These are phyloP conservation scores for Himalopsyche kuldschensis DNA, from an alignment of 2,888 invertebrate genomes.

Conservation along the genomic window DNA sequence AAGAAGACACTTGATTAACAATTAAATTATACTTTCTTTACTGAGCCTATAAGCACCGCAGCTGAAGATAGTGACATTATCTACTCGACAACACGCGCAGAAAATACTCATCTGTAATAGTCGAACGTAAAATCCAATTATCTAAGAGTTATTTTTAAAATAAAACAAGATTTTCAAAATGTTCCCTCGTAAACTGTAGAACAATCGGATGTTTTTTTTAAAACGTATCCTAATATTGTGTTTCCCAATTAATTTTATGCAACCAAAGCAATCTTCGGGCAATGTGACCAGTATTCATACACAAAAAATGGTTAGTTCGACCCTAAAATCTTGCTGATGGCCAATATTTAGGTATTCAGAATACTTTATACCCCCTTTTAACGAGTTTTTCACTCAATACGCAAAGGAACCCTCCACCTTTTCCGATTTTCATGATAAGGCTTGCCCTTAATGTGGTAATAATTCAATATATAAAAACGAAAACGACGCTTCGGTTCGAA, in stretches of 20 bases:
- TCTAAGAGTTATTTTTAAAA: no score
- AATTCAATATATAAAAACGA: neutral
- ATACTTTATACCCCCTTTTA: conserved; percentile 17
- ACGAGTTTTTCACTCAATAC: conserved; percentile 17
- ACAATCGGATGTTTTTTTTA: no score
- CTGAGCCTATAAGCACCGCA: no score
- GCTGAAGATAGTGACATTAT: no score
- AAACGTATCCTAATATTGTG: neutral
- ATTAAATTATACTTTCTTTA: no score
- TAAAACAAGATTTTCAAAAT: no score
- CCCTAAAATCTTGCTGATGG: neutral
- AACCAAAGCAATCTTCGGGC: neutral
- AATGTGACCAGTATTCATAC: neutral
- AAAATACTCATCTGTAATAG: no score
- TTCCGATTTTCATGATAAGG: neutral
- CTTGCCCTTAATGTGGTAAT: neutral
- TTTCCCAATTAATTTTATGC: neutral
- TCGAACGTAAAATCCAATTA: no score
- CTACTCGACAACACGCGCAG: no score
- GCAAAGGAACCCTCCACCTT: neutral
- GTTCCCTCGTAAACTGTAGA: no score
- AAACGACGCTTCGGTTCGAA: neutral
- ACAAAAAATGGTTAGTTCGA: neutral
- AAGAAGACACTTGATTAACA: no score
- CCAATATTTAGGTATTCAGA: conserved; percentile 2